Base-by-base conservation (phyloP, 2,888 invertebrate genomes). In the Xanthorhoe spadicearia region DNA sequence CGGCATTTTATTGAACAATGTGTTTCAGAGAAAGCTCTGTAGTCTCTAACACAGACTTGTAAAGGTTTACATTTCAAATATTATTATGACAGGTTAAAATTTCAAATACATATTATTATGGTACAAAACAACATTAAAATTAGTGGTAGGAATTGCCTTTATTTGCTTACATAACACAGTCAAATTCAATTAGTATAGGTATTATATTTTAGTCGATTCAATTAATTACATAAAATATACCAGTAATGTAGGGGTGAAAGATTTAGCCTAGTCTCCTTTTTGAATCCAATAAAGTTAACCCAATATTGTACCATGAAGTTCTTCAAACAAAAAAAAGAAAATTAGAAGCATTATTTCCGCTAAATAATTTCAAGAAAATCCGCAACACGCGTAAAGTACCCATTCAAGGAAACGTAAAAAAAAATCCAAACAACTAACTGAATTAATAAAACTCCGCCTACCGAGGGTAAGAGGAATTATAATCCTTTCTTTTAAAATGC, bases 401-500 rank as follows among this genome's bases (percentile, higher is more conserved):
- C 75, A 75, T 78, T 75, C 75, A 72, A 72, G 73, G 67, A 71
- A 71, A 64, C 70, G 62, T 64, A 72, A 76, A 80, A 76, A 80
- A 80, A 82, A 82, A 74, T 74, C 79, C 77, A 79, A 83, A 83
- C 83, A 86, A 83, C 81, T 79, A 75, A 80, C 85, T 83, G 88
- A 91, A 91, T 90, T 89, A 89, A 90, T 90, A 89, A 91, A 89
- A 82, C 83, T 80, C 84, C 82, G 82, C 84, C 81, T 81, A 81
- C 81, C 68, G 75, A 78, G 78, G 86, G 85, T 81, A 84, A 84
- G 86, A 28, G 28, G 28, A 91, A 90, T 92, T 90, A 92, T 92
- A 92, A 92, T 92, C 92, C 88, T 90, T 92, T 92, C 89, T 90
- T 92, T 91, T 90, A 92, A 92, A 93, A 92, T 91, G 92, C 92